Evolutionary conservation across 2,888 invertebrate species (phyloP).

Genomic region (Dromius quadrimaculatus): DNA sequence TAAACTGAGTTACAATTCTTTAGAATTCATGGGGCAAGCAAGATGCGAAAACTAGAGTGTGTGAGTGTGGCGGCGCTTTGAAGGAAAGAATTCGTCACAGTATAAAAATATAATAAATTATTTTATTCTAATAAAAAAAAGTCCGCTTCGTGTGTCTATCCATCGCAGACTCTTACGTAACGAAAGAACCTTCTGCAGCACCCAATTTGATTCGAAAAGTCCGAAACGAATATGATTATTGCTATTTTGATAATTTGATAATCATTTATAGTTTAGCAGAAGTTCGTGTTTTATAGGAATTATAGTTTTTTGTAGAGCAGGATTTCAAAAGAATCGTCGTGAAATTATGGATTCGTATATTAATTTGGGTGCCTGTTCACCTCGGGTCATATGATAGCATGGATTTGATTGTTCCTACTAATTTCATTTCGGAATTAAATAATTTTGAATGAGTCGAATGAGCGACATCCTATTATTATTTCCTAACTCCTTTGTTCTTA

Average conservation of each 20-base stretch:
- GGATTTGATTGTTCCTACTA: slow-evolving; percentile 40
- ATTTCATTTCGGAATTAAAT: slow-evolving; percentile 21
- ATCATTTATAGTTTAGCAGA: slow-evolving; percentile 41
- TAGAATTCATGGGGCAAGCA: no score
- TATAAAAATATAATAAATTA: no score
- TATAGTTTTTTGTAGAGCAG: slow-evolving; percentile 21
- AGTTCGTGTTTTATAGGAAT: slow-evolving; percentile 46
- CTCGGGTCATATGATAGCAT: slow-evolving; percentile 25
- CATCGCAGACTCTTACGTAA: no score
- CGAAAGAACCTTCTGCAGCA: neutral
- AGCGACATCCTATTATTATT: slow-evolving; percentile 26
- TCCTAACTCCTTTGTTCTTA: slow-evolving; percentile 13
- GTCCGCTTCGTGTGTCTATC: no score
- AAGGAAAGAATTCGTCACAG: no score
- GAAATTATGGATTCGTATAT: slow-evolving; percentile 36
- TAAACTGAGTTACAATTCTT: no score
- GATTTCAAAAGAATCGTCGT: slow-evolving; percentile 35
- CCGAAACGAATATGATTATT: slow-evolving; percentile 31
- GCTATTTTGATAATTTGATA: slow-evolving; percentile 46
- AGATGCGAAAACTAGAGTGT: no score
- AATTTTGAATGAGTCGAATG: slow-evolving; percentile 27
- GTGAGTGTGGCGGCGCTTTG: no score
- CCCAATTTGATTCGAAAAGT: neutral
- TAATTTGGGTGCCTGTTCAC: slow-evolving; percentile 29
- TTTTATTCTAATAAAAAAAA: no score